Evolutionary conservation across 2,888 invertebrate genomes (phyloP).

Genomic region (Eubasilissa splendida): DNA sequence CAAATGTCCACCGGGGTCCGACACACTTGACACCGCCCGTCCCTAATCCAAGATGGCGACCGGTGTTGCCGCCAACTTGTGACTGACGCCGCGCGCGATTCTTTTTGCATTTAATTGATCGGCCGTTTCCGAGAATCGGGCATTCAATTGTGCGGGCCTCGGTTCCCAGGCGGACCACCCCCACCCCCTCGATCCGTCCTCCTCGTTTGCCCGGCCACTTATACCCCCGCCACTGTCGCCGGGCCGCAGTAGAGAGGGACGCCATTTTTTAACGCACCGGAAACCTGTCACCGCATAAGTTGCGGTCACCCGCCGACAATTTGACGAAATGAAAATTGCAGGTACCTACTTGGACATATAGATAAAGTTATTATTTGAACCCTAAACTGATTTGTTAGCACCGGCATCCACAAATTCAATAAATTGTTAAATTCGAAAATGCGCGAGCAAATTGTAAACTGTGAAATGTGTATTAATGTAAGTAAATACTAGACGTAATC

Average conservation of each 20-base stretch:
- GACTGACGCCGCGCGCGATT: conserved; percentile 29
- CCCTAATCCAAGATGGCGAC: conserved; percentile 37
- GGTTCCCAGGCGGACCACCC: conserved; percentile 8
- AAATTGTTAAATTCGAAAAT: too few species aligned
- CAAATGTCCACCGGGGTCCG: conserved; percentile 13
- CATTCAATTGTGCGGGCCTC: conserved; percentile 37
- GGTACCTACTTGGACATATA: too few species aligned
- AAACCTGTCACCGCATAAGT: conserved; percentile 38
- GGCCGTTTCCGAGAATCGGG: conserved; percentile 45
- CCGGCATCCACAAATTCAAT: too few species aligned
- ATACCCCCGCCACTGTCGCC: conserved; percentile 2
- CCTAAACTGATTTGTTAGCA: too few species aligned
- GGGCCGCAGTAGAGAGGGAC: conserved; percentile 1
- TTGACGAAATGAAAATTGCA: too few species aligned
- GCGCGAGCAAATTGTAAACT: too few species aligned
- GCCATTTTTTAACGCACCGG: conserved; percentile 34
- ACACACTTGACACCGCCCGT: background rate
- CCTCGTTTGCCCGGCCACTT: background rate
- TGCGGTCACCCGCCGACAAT: background rate
- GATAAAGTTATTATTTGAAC: too few species aligned
- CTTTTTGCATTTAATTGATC: conserved; percentile 46
- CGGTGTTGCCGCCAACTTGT: background rate
- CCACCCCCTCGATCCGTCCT: background rate
- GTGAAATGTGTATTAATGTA: too few species aligned
- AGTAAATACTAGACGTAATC: too few species aligned